Conservation (phyloP, 2,888 invertebrate genomes). For the Caenorhabditis auriculariae region DNA sequence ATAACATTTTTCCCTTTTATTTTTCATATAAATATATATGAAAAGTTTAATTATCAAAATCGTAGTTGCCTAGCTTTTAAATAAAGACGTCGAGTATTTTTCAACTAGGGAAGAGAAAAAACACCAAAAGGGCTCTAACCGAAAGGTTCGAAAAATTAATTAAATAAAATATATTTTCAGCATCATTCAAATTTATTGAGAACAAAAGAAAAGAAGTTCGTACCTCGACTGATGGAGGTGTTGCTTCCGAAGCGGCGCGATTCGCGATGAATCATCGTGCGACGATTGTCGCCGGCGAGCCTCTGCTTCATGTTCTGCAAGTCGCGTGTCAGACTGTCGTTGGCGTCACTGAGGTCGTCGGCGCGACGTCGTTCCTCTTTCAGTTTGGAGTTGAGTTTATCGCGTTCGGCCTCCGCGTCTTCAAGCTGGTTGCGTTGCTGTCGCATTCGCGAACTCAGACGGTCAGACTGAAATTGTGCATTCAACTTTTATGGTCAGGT, state of each 20-base stretch:
- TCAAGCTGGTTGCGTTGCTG: conserved; percentile 23
- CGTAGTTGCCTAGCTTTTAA: no score
- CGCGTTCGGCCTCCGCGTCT: conserved; percentile 23
- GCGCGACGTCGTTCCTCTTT: conserved; percentile 20
- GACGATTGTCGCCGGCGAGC: conserved; percentile 12
- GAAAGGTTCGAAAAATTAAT: no score
- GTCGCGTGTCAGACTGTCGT: conserved; percentile 21
- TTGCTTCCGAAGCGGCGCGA: conserved; percentile 26
- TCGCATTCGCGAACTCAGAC: conserved; percentile 19
- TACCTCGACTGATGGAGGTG: conserved; percentile 22
- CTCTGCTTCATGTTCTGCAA: conserved; percentile 19
- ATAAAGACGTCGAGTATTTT: no score
- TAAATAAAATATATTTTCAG: no score
- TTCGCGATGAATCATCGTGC: conserved; percentile 21
- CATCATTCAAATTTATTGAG: no score
- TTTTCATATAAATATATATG: no score
- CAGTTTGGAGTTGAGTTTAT: conserved; percentile 14
- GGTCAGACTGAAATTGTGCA: conserved; percentile 8
- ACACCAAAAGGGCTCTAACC: no score
- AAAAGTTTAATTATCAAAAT: no score
- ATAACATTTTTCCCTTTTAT: no score
- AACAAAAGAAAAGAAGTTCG: conserved; percentile 1
- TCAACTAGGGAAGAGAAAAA: no score
- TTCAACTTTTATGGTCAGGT: neutral
- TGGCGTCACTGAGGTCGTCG: conserved; percentile 21